Conservation (phyloP, 2,797 vertebrate species). For the Tinamus major region DNA sequence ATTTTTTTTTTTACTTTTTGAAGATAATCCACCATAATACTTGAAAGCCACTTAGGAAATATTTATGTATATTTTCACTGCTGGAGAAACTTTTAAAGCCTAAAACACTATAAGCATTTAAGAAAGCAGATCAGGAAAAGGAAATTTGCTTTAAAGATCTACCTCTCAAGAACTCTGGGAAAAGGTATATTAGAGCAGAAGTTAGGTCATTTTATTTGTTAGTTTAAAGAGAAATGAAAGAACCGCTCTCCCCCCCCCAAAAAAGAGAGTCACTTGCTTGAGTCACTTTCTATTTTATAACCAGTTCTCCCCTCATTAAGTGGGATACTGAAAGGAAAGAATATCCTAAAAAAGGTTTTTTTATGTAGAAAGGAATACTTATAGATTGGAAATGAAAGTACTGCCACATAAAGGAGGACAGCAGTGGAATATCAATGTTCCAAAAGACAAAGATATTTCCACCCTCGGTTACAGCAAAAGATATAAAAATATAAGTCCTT, state of each 20-base stretch:
- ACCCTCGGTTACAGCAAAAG: neutral
- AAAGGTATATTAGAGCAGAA: neutral
- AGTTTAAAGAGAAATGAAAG: neutral
- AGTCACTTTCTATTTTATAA: slow-evolving; percentile 1
- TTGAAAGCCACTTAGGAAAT: neutral
- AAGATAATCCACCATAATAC: neutral
- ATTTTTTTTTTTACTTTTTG: neutral
- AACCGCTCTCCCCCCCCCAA: neutral
- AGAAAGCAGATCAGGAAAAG: slow-evolving; percentile 3
- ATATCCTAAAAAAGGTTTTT: neutral
- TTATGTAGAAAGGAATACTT: slow-evolving; percentile 6
- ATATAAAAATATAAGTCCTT: neutral
- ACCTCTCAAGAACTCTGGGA: neutral
- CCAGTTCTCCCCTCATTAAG: slow-evolving; percentile 13
- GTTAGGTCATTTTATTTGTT: neutral
- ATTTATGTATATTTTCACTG: neutral
- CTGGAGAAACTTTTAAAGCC: neutral
- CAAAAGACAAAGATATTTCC: neutral
- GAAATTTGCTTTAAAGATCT: slow-evolving; percentile 7
- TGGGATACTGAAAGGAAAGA: neutral
- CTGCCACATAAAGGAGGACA: neutral
- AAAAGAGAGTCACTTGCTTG: slow-evolving; percentile 9
- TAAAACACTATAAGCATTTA: neutral
- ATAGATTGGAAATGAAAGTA: slow-evolving; percentile 7
- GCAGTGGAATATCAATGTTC: neutral